phyloP scores from a whole-genome alignment of 2,888 invertebrate species.

The Caenorhabditis becei region DNA sequence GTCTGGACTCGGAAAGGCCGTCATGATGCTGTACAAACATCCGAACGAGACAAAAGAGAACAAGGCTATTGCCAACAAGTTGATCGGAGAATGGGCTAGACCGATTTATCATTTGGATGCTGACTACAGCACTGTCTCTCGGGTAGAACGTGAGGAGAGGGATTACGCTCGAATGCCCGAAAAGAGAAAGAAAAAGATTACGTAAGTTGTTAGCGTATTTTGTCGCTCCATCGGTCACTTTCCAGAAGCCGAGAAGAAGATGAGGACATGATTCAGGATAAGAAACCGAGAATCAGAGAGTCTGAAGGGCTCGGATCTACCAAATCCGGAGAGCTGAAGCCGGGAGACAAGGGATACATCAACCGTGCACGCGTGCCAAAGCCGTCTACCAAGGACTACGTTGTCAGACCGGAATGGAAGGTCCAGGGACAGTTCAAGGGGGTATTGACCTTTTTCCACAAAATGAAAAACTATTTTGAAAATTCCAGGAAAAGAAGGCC shows the following conservation, averaged over 20 bases:
- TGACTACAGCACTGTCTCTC: constrained; percentile 91
- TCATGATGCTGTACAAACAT: constrained; percentile 99
- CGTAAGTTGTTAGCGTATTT: constrained; percentile 64
- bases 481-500: constrained; percentile 64
- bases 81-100: constrained; percentile 91
- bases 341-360: constrained; percentile 69
- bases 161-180: constrained; percentile 91
- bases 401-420: constrained; percentile 88
- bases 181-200: constrained; percentile 72
- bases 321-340: constrained; percentile 49
- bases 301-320: constrained; percentile 41
- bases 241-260: constrained; percentile 51
- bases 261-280: constrained; percentile 11
- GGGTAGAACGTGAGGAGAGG: constrained; percentile 94
- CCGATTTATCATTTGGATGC: constrained; percentile 93
- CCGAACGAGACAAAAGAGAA: constrained; percentile 91
- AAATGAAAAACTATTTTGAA: neutral
- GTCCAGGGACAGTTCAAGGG: constrained; percentile 76
- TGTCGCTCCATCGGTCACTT: too few species aligned
- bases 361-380: constrained; percentile 87
- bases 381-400: constrained; percentile 97
- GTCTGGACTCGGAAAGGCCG: constrained; percentile 97
- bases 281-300: constrained; percentile 40
- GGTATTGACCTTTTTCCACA: constrained; percentile 11
- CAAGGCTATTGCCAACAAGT: constrained; percentile 68